Conservation (phyloP, 1,140 invertebrate species). For the Drosophila bifasciata region DNA sequence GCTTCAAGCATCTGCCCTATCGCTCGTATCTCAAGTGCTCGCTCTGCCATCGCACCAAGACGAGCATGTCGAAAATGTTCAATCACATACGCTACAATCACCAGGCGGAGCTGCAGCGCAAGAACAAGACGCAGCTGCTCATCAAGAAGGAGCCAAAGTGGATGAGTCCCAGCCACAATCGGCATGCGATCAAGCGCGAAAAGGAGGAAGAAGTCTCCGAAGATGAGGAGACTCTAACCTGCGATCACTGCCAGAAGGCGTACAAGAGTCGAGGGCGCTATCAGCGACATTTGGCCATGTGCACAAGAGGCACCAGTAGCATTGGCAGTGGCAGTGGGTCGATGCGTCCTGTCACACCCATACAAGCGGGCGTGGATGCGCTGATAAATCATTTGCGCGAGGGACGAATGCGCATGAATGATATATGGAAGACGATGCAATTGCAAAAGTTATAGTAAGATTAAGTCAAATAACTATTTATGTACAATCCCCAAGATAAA, state of each 20-base stretch:
- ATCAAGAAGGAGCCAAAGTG: constrained; percentile 61
- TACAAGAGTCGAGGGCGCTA: constrained; percentile 50
- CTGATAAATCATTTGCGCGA: constrained; percentile 53
- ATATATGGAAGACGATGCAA: constrained; percentile 44
- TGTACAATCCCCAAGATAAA: too few relatives aligned
- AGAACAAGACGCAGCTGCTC: constrained; percentile 63
- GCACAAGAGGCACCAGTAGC: constrained; percentile 8
- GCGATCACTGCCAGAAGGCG: constrained; percentile 43
- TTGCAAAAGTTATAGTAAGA: not conserved
- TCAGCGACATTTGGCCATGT: constrained; percentile 32
- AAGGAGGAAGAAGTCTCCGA: not conserved
- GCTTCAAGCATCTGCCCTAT: constrained; percentile 73
- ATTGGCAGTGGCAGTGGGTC: not conserved
- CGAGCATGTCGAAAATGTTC: constrained; percentile 72
- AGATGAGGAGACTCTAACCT: constrained; percentile 4
- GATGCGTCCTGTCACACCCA: not conserved
- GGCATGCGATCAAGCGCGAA: not conserved
- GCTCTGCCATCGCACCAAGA: constrained; percentile 71
- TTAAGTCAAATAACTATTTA: too few relatives aligned
- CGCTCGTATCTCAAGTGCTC: constrained; percentile 73
- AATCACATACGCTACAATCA: constrained; percentile 74
- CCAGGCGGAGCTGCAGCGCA: constrained; percentile 59
- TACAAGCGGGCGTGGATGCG: constrained; percentile 22
- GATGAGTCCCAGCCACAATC: constrained; percentile 17
- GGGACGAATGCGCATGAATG: constrained; percentile 42